A percentile compares a stretch with the other conserved stretches of the same genome.
Evolutionary conservation across 2,888 invertebrate species (phyloP).

Genomic region (Acanthosepion pharaonis): DNA sequence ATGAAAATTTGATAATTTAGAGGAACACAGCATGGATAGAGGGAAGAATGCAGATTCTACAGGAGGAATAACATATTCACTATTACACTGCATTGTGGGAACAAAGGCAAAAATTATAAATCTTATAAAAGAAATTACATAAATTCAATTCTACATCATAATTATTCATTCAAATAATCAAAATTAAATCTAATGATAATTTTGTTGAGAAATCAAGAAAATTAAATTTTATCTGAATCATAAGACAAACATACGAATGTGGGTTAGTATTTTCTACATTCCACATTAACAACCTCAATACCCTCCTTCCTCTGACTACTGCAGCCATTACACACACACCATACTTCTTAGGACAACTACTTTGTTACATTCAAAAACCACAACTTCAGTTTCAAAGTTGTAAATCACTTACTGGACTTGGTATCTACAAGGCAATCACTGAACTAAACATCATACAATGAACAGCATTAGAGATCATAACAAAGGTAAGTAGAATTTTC

Average conservation of each 20-base stretch:
- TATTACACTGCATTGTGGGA: conserved; percentile 2
- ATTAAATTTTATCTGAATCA: background rate
- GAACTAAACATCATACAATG: background rate
- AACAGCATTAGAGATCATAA: background rate
- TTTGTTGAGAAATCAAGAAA: background rate
- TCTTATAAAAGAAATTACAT: background rate
- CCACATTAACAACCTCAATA: background rate
- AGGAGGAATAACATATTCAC: background rate
- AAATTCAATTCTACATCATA: background rate
- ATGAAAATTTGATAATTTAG: background rate
- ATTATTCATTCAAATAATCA: background rate
- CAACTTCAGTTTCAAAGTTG: background rate
- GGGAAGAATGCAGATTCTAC: background rate
- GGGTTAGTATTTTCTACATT: background rate
- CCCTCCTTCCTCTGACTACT: background rate
- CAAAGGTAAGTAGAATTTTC: background rate
- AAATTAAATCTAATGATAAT: background rate
- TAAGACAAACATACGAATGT: background rate
- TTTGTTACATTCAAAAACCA: background rate
- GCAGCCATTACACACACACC: background rate
- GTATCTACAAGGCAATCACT: background rate
- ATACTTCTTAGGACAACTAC: conserved; percentile 33
- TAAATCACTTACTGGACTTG: background rate
- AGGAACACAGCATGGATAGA: background rate
- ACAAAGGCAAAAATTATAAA: background rate